phyloP scores from a whole-genome alignment of 2,888 invertebrate genomes.

The Campoletis raptor region DNA sequence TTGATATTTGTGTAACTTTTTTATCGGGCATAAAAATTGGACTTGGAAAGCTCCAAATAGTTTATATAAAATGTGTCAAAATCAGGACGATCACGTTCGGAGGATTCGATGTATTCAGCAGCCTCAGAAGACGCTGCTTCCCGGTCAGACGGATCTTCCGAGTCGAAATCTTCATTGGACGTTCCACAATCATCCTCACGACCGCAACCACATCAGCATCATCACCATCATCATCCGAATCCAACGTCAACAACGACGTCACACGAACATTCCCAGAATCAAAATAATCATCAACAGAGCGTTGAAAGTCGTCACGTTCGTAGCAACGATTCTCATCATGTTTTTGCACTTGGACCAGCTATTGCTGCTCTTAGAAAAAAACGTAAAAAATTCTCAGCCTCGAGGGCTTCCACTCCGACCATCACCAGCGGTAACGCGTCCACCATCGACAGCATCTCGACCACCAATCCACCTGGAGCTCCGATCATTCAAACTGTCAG shows the following conservation, averaged over 20 bases:
- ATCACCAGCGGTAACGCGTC: constrained; percentile 84
- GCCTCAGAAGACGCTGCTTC: constrained; percentile 90
- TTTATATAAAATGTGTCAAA: not conserved
- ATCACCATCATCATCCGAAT: constrained; percentile 72
- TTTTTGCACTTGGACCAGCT: constrained; percentile 85
- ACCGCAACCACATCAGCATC: constrained; percentile 75
- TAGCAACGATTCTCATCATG: constrained; percentile 80
- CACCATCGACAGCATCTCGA: constrained; percentile 75
- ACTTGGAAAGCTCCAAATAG: not conserved
- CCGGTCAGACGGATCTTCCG: constrained; percentile 88
- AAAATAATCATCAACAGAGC: constrained; percentile 50
- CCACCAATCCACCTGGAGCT: constrained; percentile 42
- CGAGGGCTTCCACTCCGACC: constrained; percentile 88
- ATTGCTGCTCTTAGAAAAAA: constrained; percentile 92
- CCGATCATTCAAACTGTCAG: constrained; percentile 7
- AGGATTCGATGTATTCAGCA: constrained; percentile 92
- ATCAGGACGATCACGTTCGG: constrained; percentile 87
- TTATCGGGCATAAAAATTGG: not conserved
- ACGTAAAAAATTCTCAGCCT: constrained; percentile 93
- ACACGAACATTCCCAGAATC: constrained; percentile 72
- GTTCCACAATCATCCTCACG: constrained; percentile 78
- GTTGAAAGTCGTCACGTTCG: constrained; percentile 59
- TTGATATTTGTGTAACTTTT: not conserved
- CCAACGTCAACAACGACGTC: constrained; percentile 61
- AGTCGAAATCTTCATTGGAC: constrained; percentile 89